Evolutionary conservation across 2,888 invertebrate species (phyloP).

Genomic region (Mesorhabditis spiculigera): DNA sequence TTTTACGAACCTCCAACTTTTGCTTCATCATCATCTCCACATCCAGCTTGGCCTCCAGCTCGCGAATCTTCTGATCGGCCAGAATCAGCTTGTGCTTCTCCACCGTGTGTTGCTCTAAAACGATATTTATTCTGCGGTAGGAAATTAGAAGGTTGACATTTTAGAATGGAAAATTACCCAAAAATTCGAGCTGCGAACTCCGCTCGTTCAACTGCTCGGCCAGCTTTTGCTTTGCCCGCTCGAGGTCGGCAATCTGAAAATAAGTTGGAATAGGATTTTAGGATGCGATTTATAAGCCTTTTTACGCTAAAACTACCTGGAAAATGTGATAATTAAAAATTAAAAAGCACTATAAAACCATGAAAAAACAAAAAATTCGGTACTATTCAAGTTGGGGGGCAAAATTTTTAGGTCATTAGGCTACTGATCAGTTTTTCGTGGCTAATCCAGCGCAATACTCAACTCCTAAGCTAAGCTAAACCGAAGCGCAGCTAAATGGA

Average conservation of each 20-base stretch:
- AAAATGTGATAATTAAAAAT: background rate
- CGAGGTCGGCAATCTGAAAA: conserved; percentile 34
- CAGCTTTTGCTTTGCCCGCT: conserved; percentile 25
- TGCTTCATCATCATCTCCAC: conserved; percentile 73
- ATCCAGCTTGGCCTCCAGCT: conserved; percentile 25
- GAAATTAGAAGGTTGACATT: conserved; percentile 59
- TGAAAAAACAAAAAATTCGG: too few species aligned
- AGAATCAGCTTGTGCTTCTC: conserved; percentile 67
- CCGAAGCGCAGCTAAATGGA: too few species aligned
- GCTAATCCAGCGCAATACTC: too few species aligned
- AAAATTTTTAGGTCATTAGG: too few species aligned
- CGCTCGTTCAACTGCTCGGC: conserved; percentile 31
- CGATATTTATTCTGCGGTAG: conserved; percentile 59
- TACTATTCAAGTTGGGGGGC: too few species aligned
- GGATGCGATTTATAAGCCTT: too few species aligned
- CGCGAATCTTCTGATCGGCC: conserved; percentile 23
- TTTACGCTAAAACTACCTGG: too few species aligned
- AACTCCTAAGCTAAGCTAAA: too few species aligned
- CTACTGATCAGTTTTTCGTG: too few species aligned
- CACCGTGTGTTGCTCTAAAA: conserved; percentile 19
- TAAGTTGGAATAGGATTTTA: too few species aligned
- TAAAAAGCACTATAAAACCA: background rate
- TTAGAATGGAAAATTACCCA: conserved; percentile 60
- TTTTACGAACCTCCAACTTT: conserved; percentile 70
- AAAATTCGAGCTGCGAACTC: conserved; percentile 28